Conservation (phyloP, 2,797 vertebrate genomes). For the Ceryle rudis region DNA sequence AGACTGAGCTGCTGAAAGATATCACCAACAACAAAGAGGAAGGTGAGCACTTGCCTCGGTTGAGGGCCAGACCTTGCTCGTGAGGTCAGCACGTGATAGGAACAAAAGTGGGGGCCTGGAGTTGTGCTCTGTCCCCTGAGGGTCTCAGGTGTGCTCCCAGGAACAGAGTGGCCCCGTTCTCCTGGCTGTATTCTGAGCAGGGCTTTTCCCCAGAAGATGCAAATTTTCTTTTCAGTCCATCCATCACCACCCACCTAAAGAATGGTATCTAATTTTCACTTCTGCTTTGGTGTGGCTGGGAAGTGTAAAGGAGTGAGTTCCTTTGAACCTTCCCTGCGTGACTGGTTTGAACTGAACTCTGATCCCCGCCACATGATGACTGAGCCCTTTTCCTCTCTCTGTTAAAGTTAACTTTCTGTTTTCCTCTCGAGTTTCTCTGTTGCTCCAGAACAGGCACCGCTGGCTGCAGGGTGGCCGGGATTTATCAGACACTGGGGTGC, state of each 20-base stretch:
- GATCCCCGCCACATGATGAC: not conserved
- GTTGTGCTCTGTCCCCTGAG: not conserved
- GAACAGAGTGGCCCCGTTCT: not conserved
- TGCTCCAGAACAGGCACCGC: not conserved
- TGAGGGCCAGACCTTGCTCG: not conserved
- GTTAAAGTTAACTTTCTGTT: not conserved
- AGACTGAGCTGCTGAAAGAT: conserved; percentile 86
- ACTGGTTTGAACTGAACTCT: conserved; percentile 21
- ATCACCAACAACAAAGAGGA: conserved; percentile 82
- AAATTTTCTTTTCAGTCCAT: not conserved
- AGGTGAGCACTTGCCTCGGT: conserved; percentile 73
- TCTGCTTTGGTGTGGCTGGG: not conserved
- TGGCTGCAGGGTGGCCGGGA: not conserved
- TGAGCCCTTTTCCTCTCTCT: not conserved
- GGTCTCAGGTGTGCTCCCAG: not conserved
- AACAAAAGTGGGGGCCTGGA: not conserved
- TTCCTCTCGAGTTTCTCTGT: not conserved
- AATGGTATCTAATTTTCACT: not conserved
- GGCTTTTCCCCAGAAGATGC: not conserved
- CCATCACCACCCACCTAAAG: not conserved
- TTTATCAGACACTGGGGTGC: not conserved
- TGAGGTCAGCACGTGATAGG: not conserved
- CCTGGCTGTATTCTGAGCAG: not conserved
- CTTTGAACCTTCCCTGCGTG: conserved; percentile 31
- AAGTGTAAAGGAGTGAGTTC: not conserved